Base-by-base conservation (phyloP, 2,113 vertebrate genomes). In the Tapirus terrestris region DNA sequence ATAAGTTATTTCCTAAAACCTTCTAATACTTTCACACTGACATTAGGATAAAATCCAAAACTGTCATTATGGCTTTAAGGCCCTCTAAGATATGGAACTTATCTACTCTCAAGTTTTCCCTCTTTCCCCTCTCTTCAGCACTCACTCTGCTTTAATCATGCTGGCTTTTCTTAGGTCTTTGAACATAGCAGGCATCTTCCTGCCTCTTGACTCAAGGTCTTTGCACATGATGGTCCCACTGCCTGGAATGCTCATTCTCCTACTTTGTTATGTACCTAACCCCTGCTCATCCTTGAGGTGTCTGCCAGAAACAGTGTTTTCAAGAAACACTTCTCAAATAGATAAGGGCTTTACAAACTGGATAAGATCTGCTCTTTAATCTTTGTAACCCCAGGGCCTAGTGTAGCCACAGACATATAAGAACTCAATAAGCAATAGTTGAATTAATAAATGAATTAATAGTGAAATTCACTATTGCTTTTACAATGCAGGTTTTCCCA, bases 381-480 rank as follows among this genome's bases (percentile, higher is more conserved):
- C 17, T 36, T 25, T 1, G 0, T 33, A 48, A 6, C 1, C 9
- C 3, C 3, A 65, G 13, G 16, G 4, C 27, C 20, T 76, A 91
- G 17, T 33, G 6, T 21, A 80, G 39, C 43, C 27, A 43, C 1
- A 80, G 13, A 68, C 21, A 16, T 11, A 2, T 21, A 70, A 14
- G 36, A 89, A 76, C 12, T 70, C 45, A 58, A 18, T 85, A 51
- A 94, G 36, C 0, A 43, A 56, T 53, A 51, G 6, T 45, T 63
- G 51, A 67, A 33, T 58, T 82, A 91, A 61, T 58, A 58, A 94
- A 91, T 68, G 8, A 65, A 33, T 84, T 9, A 45, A 65, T 13
- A 90, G 33, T 1, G 53, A 91, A 85, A 75, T 36, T 9, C 5
- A 33, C 29, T 20, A 14, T 61, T 82, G 8, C 9, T 73, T 91